Evolutionary conservation across 2,797 vertebrate species (phyloP), one percentile per base, ranked within the genome.

Genomic region (Micropoecilia bifurca): DNA sequence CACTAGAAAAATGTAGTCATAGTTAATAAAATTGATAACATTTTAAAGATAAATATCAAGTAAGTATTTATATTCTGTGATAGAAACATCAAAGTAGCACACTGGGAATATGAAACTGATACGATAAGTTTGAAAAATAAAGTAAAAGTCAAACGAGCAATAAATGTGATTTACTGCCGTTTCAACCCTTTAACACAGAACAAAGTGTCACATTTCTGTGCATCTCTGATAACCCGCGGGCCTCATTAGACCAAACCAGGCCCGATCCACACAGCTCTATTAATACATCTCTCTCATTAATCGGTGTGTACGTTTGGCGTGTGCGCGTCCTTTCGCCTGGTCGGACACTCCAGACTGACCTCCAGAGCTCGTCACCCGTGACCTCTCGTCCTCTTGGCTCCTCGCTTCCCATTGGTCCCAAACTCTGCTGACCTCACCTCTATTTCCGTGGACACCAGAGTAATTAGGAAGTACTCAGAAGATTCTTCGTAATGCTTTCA

Each of bases 181-280:
- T 87, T 82, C 85, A 53, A 80, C 22, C 57, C 18, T 83, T 46
- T 69, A 69, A 47, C 75, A 46, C 75, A 41, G 85, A 73, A 46
- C 79, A 86, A 75, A 77, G 79, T 82, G 74, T 80, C 71, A 73
- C 71, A 79, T 90, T 28, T 73, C 88, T 84, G 73, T 94, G 93
- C 90, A 92, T 94, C 55, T 84, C 55, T 92, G 73, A 95, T 91
- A 87, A 91, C 94, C 90, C 94, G 3, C 0, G 91, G 86, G 94
- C 66, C 93, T 92, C 92, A 90, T 95, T 95, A 95, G 78, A 82
- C 71, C 76, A 71, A 87, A 88, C 81, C 78, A 12, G 69, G 43
- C 18, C 78, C 2, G 75, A 71, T 85, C 87, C 77, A 81, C 88
- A 90, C 84, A 90, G 81, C 89, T 83, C 82, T 85, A 88, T 91